Evolutionary conservation across 2,113 vertebrate species (phyloP), one percentile per base, ranked within the genome.

Genomic region (Tor tambroides): DNA sequence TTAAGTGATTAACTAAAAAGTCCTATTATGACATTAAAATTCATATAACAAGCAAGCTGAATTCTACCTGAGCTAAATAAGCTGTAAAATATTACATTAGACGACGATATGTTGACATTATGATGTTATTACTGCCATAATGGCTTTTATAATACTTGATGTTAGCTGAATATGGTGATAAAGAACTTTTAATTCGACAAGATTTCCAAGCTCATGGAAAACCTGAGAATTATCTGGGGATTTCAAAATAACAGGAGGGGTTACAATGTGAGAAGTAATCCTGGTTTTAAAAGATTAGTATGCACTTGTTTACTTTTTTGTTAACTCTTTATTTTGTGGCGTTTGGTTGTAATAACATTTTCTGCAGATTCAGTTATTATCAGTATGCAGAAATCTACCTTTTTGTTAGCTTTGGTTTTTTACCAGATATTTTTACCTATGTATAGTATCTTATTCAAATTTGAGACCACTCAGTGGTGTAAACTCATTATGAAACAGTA

Each of bases 251-350:
- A 5, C 43, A 32, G 49, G 15, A 28, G 49, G 28, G 4, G 23
- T 71, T 71, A 46, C 23, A 54, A 21, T 51, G 49, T 78, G 76
- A 30, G 49, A 78, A 54, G 2, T 78, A 78, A 78, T 78, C 46
- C 76, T 78, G 76, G 76, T 78, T 78, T 78, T 78, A 78, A 76
- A 54, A 32, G 76, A 78, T 78, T 78, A 78, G 26, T 49, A 5
- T 78, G n/a, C 26, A 5, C 19, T 78, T 78, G 6, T 77, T 77
- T 21, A 43, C 5, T 12, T 30, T 26, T 77, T 77, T 77, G 4
- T 46, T 28, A 41, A n/a, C 6, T 14, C 9, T 78, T 26, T 26
- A 19, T 77, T 77, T 54, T 78, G 26, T 49, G 49, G 46, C 4
- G 2, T 46, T 78, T 78, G 28, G 46, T 19, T 78, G 15, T 28